phyloP scores from a whole-genome alignment of 2,888 invertebrate genomes.

The Agrotis exclamationis region DNA sequence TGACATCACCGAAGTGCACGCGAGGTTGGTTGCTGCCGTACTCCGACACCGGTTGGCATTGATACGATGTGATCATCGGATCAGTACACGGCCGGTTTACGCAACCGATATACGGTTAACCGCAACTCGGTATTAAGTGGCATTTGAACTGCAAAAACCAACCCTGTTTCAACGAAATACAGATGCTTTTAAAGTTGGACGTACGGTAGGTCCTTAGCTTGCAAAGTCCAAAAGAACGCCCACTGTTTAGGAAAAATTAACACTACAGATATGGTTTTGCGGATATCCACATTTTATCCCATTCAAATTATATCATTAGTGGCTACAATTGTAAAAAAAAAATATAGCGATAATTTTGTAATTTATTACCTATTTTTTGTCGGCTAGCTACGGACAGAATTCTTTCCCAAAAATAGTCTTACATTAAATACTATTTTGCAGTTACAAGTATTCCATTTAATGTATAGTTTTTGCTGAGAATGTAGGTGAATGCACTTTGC shows the following conservation, averaged over 20 bases:
- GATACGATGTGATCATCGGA: slow-evolving; percentile 64
- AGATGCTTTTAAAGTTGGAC: not conserved
- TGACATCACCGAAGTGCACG: slow-evolving; percentile 77
- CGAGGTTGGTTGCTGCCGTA: slow-evolving; percentile 60
- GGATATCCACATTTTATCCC: slow-evolving; percentile 7
- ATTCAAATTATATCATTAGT: slow-evolving; percentile 14
- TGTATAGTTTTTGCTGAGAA: slow-evolving; percentile 25
- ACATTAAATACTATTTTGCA: not conserved
- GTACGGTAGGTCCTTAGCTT: not conserved
- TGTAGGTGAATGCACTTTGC: slow-evolving; percentile 37
- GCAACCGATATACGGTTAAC: slow-evolving; percentile 68
- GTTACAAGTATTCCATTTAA: slow-evolving; percentile 10
- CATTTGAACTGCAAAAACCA: slow-evolving; percentile 2
- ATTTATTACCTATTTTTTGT: not conserved
- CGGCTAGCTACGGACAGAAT: too few relatives aligned
- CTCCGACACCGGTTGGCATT: slow-evolving; percentile 59
- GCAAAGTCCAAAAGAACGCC: slow-evolving; percentile 30
- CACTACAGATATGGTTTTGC: slow-evolving; percentile 15
- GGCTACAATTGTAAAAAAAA: too few relatives aligned
- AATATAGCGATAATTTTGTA: not conserved
- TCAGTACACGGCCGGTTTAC: slow-evolving; percentile 69
- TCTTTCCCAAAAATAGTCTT: not conserved
- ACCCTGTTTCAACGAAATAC: slow-evolving; percentile 16
- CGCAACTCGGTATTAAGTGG: slow-evolving; percentile 66
- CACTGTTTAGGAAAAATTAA: slow-evolving; percentile 57